Base-by-base conservation (phyloP, 2,797 vertebrate genomes). In the Anisognathus igniventris region DNA sequence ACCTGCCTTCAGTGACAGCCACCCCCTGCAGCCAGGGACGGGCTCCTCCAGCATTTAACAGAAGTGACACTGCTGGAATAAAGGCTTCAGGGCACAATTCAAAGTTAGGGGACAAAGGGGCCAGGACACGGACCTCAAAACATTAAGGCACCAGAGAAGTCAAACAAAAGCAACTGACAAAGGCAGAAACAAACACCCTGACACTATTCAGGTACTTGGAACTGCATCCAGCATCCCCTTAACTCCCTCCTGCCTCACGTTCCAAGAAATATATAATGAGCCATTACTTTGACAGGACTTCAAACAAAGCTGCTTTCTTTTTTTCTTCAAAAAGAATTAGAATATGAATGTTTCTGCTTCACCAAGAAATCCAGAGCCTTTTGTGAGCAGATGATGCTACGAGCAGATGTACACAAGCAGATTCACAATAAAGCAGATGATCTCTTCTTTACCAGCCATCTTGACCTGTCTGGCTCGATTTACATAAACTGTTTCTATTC, bases 381-480 rank as follows among this genome's bases (percentile, higher is more conserved):
- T 73, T 93, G 91, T 70, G 68, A 95, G 14, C 81, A 94, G 93
- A 65, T 56, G 86, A 95, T 51, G 66, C 72, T 56, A 25, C 0
- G 2, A 93, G 79, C 93, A 94, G 95, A 92, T 94, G 92, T 23
- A 90, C 76, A 86, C 51, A 56, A 88, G 90, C 91, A 89, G 88
- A 72, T 70, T 71, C 93, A 79, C 90, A 73, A 88, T 60, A 85
- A 88, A 84, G 86, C 67, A 91, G 80, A 90, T 95, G 66, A 90
- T 94, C 90, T 95, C 91, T 50, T 86, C 94, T 85, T 80, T 65
- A 76, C 67, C 74, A 88, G 67, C 79, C 84, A 92, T 94, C 95
- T 96, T 91, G 82, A 78, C 65, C 86, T 85, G 85, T 37, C 95
- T 88, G 76, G 66, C 57, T 96, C 75, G 50, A 95, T 95, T 96